Base-by-base conservation (phyloP, 2,797 vertebrate genomes). In the Mastacembelus armatus region DNA sequence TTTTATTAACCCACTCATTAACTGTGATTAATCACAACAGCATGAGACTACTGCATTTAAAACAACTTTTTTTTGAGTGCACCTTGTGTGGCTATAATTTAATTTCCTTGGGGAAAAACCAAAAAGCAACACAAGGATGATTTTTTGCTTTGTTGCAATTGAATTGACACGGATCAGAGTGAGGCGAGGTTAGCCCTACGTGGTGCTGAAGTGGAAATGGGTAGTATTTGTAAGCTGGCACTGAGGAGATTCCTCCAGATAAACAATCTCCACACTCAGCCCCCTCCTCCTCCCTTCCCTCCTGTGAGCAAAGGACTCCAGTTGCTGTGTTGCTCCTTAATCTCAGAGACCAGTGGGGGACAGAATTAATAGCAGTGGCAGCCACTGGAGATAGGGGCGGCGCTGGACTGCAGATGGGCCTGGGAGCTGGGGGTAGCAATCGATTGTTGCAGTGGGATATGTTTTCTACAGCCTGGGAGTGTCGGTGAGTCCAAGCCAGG, bases 391-490 rank as follows among this genome's bases (percentile, higher is more conserved):
- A 80, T 74, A 47, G 69, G 57, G 36, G 59, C 71, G 45, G 62
- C 11, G 26, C 49, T 58, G 74, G 73, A 51, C 77, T 72, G 80
- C 66, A 75, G 80, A 79, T 57, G 71, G 77, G 58, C 67, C 43
- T 27, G 56, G 77, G 60, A 66, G 70, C 48, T 49, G 56, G 66
- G 80, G 76, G 65, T 47, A 58, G 52, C 70, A 56, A 91, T 93
- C 40, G 88, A 92, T 92, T 87, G 83, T 81, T 81, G 44, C 66
- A 40, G 56, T n/a, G 74, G 86, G 81, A 84, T 72, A 54, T 73
- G 80, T 85, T 84, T 88, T 76, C 75, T 77, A n/a, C 82, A 85
- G 43, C 64, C 59, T 29, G 79, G 66, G 83, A 77, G 72, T 73
- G 66, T 73, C 2, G 11, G 52, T 30, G 68, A 62, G 73, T 71